A percentile compares a stretch with the other conserved stretches of the same genome.
Conservation (phyloP, 53 echinoderm and acorn worm genomes). For the Mesocentrotus franciscanus region DNA sequence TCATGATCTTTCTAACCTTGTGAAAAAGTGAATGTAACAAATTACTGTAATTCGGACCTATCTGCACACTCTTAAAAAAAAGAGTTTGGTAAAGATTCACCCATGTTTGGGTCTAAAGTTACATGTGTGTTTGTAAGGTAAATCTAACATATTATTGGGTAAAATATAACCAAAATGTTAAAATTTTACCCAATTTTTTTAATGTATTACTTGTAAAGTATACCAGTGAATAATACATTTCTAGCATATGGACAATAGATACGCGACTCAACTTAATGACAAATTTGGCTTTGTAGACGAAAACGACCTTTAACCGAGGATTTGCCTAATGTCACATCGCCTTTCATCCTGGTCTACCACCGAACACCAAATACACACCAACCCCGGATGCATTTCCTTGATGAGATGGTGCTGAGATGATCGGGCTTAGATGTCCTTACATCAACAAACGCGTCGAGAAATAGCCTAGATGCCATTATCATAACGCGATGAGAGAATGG, state of each 20-base stretch:
- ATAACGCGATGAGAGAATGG: slow-evolving; percentile 52
- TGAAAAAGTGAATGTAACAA: too few relatives aligned
- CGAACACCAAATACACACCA: background rate
- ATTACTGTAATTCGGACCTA: too few relatives aligned
- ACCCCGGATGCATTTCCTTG: background rate
- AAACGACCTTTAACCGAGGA: background rate
- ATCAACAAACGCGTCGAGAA: slow-evolving; percentile 17
- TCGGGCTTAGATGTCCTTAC: background rate
- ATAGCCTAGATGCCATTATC: slow-evolving; percentile 50
- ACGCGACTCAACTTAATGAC: background rate
- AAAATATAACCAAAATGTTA: too few relatives aligned
- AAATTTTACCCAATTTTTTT: too few relatives aligned
- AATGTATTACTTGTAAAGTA: too few relatives aligned
- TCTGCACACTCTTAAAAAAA: too few relatives aligned
- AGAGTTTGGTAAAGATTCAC: too few relatives aligned
- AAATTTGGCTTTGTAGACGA: background rate
- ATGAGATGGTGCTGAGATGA: slow-evolving; percentile 26
- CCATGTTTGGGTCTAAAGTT: too few relatives aligned
- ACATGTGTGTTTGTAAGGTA: too few relatives aligned
- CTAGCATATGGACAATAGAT: background rate
- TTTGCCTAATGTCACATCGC: background rate
- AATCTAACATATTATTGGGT: too few relatives aligned
- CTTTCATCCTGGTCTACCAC: background rate
- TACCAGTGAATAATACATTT: background rate
- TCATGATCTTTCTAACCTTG: too few relatives aligned